These are phyloP conservation scores for Musca vetustissima DNA, from an alignment of 1,140 invertebrate species.

Conservation along the genomic window DNA sequence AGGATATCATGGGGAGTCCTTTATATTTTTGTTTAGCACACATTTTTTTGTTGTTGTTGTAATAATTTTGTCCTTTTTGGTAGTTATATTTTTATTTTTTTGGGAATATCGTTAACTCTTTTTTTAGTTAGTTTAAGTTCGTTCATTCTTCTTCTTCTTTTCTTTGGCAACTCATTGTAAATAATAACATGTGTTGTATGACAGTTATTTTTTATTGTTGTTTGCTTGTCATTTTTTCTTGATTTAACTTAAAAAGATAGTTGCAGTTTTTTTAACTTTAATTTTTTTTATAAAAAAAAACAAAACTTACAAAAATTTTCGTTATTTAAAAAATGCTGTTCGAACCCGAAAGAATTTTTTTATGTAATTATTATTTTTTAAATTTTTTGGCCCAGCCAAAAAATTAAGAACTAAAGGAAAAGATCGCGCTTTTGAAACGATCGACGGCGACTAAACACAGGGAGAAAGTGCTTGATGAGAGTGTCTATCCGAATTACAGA, in stretches of 20 bases:
- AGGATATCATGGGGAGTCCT: too few species aligned
- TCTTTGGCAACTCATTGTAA: too few species aligned
- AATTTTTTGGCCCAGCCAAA: slow-evolving; percentile 49
- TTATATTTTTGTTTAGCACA: too few species aligned
- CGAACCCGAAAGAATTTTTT: slow-evolving; percentile 10
- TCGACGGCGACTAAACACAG: slow-evolving; percentile 57
- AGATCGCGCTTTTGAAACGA: slow-evolving; percentile 57
- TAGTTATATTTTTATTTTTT: too few species aligned
- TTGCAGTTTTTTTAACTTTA: neutral
- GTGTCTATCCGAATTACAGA: slow-evolving; percentile 56
- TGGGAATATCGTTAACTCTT: too few species aligned
- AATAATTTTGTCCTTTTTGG: too few species aligned
- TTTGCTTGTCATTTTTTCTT: neutral
- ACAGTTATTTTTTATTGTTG: neutral
- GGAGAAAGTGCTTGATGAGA: slow-evolving; percentile 53
- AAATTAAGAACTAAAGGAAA: slow-evolving; percentile 54
- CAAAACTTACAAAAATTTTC: slow-evolving; percentile 18
- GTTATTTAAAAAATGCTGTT: slow-evolving; percentile 21
- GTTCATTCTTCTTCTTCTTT: too few species aligned
- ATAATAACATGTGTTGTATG: too few species aligned
- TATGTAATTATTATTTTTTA: slow-evolving; percentile 19
- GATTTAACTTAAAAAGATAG: neutral
- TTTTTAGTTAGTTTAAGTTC: too few species aligned
- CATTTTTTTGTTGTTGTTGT: too few species aligned
- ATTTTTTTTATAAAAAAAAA: neutral